Conservation (phyloP, 2,888 invertebrate species). For the Galeruca laticollis region DNA sequence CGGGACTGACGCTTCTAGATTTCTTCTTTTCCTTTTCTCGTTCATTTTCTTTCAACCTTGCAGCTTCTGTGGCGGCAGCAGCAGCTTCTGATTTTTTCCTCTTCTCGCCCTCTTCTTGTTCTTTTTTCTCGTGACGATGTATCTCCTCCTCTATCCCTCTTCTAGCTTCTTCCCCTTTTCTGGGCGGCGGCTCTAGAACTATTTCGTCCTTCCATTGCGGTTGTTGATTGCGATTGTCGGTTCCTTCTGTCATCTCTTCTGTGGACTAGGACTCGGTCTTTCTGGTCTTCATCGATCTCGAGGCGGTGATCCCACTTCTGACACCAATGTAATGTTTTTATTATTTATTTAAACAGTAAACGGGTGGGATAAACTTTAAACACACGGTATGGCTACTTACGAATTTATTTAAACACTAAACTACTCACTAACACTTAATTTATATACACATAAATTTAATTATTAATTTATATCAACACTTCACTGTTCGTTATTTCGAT, state of each 20-base stretch:
- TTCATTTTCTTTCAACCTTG: slow-evolving; percentile 52
- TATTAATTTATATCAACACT: too few relatives aligned
- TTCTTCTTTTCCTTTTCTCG: slow-evolving; percentile 61
- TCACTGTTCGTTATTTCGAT: too few relatives aligned
- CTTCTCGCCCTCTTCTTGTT: slow-evolving; percentile 50
- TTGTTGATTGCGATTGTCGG: slow-evolving; percentile 43
- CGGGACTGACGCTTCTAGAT: slow-evolving; percentile 63
- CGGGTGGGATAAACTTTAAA: too few relatives aligned
- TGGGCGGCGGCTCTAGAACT: slow-evolving; percentile 59
- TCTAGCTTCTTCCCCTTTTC: slow-evolving; percentile 54
- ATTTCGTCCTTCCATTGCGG: slow-evolving; percentile 55
- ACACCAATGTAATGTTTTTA: too few relatives aligned
- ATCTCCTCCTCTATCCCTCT: slow-evolving; percentile 58
- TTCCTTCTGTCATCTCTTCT: slow-evolving; percentile 56
- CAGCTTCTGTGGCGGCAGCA: slow-evolving; percentile 50
- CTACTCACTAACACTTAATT: too few relatives aligned
- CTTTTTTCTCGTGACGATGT: slow-evolving; percentile 52
- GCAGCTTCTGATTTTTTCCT: slow-evolving; percentile 53
- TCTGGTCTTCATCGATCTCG: slow-evolving; percentile 55
- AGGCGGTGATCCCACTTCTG: slow-evolving; percentile 64
- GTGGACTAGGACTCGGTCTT: slow-evolving; percentile 63
- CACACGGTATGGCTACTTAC: too few relatives aligned
- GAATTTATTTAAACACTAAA: too few relatives aligned
- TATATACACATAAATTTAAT: too few relatives aligned
- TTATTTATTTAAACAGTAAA: too few relatives aligned